These are phyloP conservation scores for Tuberolachnus salignus DNA, from an alignment of 2,888 invertebrate species.

Conservation along the genomic window DNA sequence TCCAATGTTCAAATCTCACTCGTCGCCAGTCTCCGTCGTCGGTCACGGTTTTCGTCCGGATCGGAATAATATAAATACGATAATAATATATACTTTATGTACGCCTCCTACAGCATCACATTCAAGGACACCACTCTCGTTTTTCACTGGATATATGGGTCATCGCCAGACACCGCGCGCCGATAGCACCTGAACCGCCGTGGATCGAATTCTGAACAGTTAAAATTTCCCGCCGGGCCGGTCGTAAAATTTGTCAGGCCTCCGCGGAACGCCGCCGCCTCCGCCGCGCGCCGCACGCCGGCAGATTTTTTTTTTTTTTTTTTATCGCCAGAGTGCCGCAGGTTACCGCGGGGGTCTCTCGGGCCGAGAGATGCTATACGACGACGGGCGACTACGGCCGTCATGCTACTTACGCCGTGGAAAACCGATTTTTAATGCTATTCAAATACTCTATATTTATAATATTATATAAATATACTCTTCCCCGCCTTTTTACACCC, in stretches of 20 bases:
- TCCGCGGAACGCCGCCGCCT: neutral
- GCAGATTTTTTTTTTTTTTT: neutral
- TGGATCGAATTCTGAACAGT: slow-evolving; percentile 7
- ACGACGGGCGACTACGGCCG: no score
- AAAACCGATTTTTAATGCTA: slow-evolving; percentile 36
- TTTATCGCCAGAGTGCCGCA: neutral
- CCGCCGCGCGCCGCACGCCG: slow-evolving; percentile 42
- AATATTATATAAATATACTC: neutral
- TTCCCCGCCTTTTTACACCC: neutral
- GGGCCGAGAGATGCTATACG: no score
- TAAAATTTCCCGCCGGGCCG: slow-evolving; percentile 28
- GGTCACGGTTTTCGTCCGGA: no score
- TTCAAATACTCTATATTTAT: neutral
- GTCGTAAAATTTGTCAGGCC: slow-evolving; percentile 30
- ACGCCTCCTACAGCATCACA: neutral
- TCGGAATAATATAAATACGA: no score
- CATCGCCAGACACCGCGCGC: neutral
- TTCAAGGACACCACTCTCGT: slow-evolving; percentile 46
- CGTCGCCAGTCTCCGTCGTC: no score
- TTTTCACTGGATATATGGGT: slow-evolving; percentile 45
- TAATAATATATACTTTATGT: no score
- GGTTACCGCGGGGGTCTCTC: no score
- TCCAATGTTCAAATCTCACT: no score
- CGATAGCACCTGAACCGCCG: neutral
- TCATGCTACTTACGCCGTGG: slow-evolving; percentile 1